A percentile compares a stretch with the other conserved stretches of the same genome.
Conservation (phyloP, 2,888 invertebrate genomes). For the Sesamia inferens region DNA sequence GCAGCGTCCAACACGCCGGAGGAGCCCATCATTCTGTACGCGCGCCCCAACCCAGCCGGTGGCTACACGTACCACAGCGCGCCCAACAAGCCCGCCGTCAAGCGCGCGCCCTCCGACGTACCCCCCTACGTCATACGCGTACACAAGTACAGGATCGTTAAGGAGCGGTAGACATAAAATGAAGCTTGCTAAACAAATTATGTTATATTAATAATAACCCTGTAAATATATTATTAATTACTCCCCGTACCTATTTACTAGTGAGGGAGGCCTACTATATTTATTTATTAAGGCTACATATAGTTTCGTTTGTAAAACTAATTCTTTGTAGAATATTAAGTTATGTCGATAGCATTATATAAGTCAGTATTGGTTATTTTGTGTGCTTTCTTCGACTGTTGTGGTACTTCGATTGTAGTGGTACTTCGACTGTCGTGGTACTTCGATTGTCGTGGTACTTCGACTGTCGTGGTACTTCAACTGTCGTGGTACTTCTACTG, state of each 20-base stretch:
- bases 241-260: conserved; percentile 24
- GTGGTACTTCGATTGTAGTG: no score
- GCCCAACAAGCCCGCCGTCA: conserved; percentile 56
- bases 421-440: conserved; percentile 1
- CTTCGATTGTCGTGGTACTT: no score
- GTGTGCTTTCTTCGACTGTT: conserved; percentile 27
- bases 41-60: conserved; percentile 77
- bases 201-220: conserved; percentile 16
- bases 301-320: conserved; percentile 58
- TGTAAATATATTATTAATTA: conserved; percentile 43
- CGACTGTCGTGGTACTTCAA: neutral
- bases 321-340: conserved; percentile 55
- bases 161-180: conserved; percentile 49
- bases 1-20: conserved; percentile 40
- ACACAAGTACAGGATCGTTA: conserved; percentile 78
- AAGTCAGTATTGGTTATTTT: conserved; percentile 2
- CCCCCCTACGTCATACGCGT: conserved; percentile 80
- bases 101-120: conserved; percentile 53
- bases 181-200: neutral
- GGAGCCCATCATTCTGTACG: conserved; percentile 77
- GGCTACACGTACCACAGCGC: conserved; percentile 79
- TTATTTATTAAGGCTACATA: conserved; percentile 48
- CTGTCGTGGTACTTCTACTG: conserved; percentile 7
- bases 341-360: conserved; percentile 17
- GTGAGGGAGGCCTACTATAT: conserved; percentile 14